phyloP scores from a whole-genome alignment of 1,140 invertebrate genomes.

The Ylistrum balloti region DNA sequence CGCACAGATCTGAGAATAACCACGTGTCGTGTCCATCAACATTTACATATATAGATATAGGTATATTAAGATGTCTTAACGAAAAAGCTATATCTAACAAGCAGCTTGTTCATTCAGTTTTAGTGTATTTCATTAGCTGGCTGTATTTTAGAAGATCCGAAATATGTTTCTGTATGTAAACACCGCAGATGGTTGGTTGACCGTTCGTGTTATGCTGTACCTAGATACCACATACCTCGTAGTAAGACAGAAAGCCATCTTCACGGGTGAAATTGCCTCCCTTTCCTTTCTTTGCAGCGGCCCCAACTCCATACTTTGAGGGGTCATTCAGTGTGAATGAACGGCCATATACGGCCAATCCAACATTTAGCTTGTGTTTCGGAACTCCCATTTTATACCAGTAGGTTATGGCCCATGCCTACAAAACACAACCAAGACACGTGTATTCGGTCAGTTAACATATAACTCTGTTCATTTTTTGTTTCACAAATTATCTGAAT shows the following conservation, averaged over 20 bases:
- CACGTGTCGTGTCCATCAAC: neutral
- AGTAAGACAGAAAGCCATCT: conserved; percentile 70
- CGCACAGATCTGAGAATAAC: conserved; percentile 64
- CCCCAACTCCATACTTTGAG: conserved; percentile 55
- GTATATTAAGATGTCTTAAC: too few relatives aligned
- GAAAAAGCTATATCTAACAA: too few relatives aligned
- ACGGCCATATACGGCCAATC: conserved; percentile 88
- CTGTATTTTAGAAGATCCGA: too few relatives aligned
- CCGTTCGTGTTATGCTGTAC: too few relatives aligned
- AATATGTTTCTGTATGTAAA: too few relatives aligned
- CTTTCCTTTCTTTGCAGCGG: conserved; percentile 60
- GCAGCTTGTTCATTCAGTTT: too few relatives aligned
- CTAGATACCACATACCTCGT: conserved; percentile 81
- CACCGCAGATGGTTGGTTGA: too few relatives aligned
- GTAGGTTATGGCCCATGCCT: conserved; percentile 72
- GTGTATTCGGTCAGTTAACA: too few relatives aligned
- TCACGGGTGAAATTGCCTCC: conserved; percentile 86
- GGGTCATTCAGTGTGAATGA: conserved; percentile 67
- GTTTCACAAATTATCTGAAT: neutral
- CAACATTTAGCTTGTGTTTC: conserved; percentile 97
- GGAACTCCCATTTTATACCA: conserved; percentile 89
- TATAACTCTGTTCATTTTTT: neutral
- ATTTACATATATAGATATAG: too few relatives aligned
- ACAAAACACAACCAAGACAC: conserved; percentile 34
- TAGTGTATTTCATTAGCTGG: too few relatives aligned